Percentiles rank a stretch among this genome's conserved stretches.
Conservation (phyloP, 1,140 invertebrate species). For the Eumeta japonica region DNA sequence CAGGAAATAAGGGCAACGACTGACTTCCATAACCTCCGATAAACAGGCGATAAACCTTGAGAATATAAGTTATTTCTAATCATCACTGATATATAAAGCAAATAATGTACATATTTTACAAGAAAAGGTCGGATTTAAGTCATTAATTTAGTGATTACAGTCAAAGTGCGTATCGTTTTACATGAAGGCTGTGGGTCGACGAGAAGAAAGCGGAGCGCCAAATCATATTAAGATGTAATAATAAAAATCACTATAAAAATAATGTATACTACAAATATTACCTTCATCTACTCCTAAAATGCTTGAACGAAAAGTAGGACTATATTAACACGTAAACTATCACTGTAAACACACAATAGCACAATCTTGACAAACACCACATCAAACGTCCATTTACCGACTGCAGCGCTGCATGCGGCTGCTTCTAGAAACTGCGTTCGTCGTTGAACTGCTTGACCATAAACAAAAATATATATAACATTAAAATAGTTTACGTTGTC, state of each 20-base stretch:
- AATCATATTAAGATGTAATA: conserved; percentile 17
- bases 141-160: conserved; percentile 37
- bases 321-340: conserved; percentile 48
- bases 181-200: conserved; percentile 47
- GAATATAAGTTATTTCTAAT: conserved; percentile 34
- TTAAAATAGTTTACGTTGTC: too few species aligned
- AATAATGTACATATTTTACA: too few species aligned
- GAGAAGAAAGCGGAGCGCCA: conserved; percentile 37
- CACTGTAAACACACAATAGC: conserved; percentile 58
- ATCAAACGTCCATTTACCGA: conserved; percentile 59
- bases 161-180: conserved; percentile 53
- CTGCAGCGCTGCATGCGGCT: conserved; percentile 49
- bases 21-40: conserved; percentile 51
- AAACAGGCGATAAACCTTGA: conserved; percentile 41
- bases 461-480: too few species aligned
- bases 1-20: conserved; percentile 41
- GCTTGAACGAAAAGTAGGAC: conserved; percentile 50
- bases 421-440: conserved; percentile 38
- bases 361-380: conserved; percentile 59
- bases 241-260: conserved; percentile 18
- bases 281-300: conserved; percentile 59
- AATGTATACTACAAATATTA: conserved; percentile 22
- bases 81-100: too few species aligned
- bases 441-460: conserved; percentile 23
- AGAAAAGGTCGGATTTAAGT: conserved; percentile 45